A percentile compares a stretch with the other conserved stretches of the same genome.
These are phyloP conservation scores for Drosophila cardini DNA, from an alignment of 1,140 invertebrate genomes.

Conservation along the genomic window DNA sequence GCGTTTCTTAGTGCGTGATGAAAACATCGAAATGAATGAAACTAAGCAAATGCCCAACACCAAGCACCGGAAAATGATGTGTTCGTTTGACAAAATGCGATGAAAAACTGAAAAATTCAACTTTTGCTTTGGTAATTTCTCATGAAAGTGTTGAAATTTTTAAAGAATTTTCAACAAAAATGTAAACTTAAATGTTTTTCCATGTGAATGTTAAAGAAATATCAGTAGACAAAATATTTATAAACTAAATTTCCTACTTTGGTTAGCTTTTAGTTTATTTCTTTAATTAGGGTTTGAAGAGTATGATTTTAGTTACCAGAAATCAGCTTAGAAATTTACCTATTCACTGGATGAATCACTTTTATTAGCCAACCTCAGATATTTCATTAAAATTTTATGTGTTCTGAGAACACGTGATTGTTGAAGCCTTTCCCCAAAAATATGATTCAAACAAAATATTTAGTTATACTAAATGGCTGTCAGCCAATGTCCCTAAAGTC, in stretches of 20 bases:
- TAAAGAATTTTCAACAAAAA: no score
- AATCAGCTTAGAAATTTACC: neutral
- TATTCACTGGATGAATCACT: no score
- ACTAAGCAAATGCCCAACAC: neutral
- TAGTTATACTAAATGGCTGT: slow-evolving; percentile 3
- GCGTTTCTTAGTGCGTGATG: slow-evolving; percentile 57
- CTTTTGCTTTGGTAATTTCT: no score
- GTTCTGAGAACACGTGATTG: neutral
- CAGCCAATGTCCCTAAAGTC: neutral
- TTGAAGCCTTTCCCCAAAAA: slow-evolving; percentile 2
- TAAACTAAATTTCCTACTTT: no score
- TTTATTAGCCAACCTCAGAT: neutral
- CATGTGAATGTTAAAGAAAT: no score
- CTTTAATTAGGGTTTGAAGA: no score
- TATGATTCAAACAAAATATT: slow-evolving; percentile 13
- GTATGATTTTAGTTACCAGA: neutral
- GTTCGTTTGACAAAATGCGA: slow-evolving; percentile 76
- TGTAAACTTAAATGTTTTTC: no score
- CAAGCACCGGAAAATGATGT: slow-evolving; percentile 70
- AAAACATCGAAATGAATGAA: slow-evolving; percentile 11
- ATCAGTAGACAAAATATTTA: no score
- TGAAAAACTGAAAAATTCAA: slow-evolving; percentile 34
- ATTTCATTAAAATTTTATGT: slow-evolving; percentile 18
- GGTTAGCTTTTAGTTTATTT: neutral
- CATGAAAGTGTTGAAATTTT: no score